These are phyloP conservation scores for Drosophila paramelanica DNA, from an alignment of 2,888 invertebrate genomes.

Conservation along the genomic window DNA sequence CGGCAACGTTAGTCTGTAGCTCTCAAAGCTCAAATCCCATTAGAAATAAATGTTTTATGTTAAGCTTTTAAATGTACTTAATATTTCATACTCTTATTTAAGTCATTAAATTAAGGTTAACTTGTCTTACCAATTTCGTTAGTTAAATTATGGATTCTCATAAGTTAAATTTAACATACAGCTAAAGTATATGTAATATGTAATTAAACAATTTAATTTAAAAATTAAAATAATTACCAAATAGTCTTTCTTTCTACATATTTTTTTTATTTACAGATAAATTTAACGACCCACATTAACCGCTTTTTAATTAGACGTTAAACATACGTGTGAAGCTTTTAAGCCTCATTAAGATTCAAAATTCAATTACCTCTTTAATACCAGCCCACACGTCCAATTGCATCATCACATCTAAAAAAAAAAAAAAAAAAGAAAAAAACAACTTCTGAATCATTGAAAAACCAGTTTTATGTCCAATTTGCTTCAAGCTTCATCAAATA, in stretches of 20 bases:
- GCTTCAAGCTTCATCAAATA: background rate
- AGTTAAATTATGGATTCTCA: too few relatives aligned
- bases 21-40: background rate
- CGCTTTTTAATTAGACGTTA: background rate
- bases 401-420: conserved; percentile 13
- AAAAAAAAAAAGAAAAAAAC: background rate
- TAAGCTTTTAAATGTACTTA: background rate
- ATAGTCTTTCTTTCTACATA: background rate
- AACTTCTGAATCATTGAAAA: conserved; percentile 13
- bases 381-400: conserved; percentile 21
- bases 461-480: conserved; percentile 17
- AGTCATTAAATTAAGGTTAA: background rate
- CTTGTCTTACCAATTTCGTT: too few relatives aligned
- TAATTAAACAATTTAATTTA: background rate
- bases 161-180: too few relatives aligned
- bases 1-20: background rate
- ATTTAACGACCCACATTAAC: background rate
- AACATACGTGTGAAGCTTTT: background rate
- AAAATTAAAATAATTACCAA: too few relatives aligned
- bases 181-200: background rate
- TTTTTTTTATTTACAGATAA: background rate
- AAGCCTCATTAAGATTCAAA: conserved; percentile 7
- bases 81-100: background rate
- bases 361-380: conserved; percentile 12
- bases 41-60: background rate